Conservation (phyloP, 2,113 vertebrate genomes). For the Calyptomena viridis region DNA sequence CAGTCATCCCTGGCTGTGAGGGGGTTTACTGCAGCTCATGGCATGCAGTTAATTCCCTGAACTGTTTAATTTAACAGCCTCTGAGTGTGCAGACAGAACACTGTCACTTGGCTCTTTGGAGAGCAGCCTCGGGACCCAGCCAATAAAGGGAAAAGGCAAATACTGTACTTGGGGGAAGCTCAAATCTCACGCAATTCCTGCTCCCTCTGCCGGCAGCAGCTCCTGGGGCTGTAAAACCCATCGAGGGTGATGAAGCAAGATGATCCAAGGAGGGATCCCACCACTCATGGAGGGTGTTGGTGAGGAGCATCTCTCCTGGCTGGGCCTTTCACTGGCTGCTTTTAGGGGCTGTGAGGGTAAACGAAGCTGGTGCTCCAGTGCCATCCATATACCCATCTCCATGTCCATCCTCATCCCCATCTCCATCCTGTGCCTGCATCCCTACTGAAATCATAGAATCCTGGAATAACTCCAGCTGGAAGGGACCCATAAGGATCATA, state of each 20-base stretch:
- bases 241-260: accelerated
- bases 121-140: not conserved
- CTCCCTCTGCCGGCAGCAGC: not conserved
- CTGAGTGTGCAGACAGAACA: not conserved
- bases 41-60: constrained; percentile 27
- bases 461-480: not conserved
- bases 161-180: not conserved
- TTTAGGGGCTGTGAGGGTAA: not conserved
- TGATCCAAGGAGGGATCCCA: accelerated
- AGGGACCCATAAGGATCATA: not conserved
- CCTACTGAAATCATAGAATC: not conserved
- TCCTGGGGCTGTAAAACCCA: not conserved
- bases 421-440: not conserved
- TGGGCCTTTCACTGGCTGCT: not conserved
- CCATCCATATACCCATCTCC: not conserved
- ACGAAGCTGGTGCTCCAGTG: accelerated
- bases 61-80: constrained; percentile 44
- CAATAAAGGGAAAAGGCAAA: not conserved
- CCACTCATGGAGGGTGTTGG: not conserved
- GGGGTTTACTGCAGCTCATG: not conserved
- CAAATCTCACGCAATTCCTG: not conserved
- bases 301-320: not conserved
- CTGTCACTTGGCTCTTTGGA: not conserved
- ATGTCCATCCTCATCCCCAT: not conserved
- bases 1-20: not conserved